These are phyloP conservation scores for Microctonus hyperodae DNA, from an alignment of 2,888 invertebrate genomes.

Conservation along the genomic window DNA sequence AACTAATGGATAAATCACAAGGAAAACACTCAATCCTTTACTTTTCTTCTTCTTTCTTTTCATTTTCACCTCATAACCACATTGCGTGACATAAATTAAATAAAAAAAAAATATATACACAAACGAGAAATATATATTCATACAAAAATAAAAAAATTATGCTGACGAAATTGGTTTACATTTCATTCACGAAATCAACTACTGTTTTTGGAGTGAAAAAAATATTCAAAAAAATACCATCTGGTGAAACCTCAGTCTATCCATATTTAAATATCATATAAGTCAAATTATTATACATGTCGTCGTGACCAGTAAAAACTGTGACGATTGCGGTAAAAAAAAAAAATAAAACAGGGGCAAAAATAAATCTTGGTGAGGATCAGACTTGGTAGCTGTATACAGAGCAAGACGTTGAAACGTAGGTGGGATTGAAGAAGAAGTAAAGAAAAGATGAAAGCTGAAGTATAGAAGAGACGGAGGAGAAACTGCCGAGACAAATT, in stretches of 20 bases:
- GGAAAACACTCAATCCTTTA: neutral
- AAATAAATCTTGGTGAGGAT: conserved; percentile 36
- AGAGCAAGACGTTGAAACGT: conserved; percentile 33
- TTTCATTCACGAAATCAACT: neutral
- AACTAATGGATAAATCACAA: conserved; percentile 21
- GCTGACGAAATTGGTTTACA: neutral
- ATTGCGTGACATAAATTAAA: neutral
- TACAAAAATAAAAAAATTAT: too few relatives aligned
- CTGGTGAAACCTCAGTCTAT: neutral
- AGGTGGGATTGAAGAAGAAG: conserved; percentile 18
- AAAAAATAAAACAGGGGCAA: conserved; percentile 26
- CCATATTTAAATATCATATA: conserved; percentile 14
- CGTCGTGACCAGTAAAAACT: conserved; percentile 17
- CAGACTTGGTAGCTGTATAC: conserved; percentile 35
- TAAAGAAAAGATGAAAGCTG: conserved; percentile 17
- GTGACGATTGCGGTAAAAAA: neutral
- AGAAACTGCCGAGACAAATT: conserved; percentile 11
- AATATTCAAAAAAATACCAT: neutral
- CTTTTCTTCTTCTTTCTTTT: neutral
- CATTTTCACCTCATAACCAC: neutral
- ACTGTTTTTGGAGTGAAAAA: neutral
- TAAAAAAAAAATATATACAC: neutral
- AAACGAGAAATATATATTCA: neutral
- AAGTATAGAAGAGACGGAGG: conserved; percentile 15
- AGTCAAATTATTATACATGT: conserved; percentile 22